Evolutionary conservation across 2,888 invertebrate species (phyloP).

Genomic region (Rhaphigaster nebulosa): DNA sequence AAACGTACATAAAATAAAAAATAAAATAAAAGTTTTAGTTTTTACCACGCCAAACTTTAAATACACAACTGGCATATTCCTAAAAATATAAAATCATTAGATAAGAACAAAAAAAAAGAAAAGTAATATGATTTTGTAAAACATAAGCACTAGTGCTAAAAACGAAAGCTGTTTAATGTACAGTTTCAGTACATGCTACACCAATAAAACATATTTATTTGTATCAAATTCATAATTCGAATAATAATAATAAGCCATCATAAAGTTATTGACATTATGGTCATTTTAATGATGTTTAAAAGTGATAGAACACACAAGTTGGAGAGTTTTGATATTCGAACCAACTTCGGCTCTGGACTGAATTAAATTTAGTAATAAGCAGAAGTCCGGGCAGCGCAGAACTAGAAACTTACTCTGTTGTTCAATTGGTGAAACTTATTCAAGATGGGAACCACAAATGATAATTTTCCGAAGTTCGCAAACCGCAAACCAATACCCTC

Average conservation of each 20-base stretch:
- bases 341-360: not conserved
- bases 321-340: constrained; percentile 1
- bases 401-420: constrained; percentile 26
- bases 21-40: too few species aligned
- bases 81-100: too few species aligned
- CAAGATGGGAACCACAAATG: constrained; percentile 17
- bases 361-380: constrained; percentile 17
- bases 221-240: too few species aligned
- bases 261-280: not conserved
- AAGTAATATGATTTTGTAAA: too few species aligned
- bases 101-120: too few species aligned
- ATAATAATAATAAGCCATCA: not conserved
- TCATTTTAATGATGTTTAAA: constrained; percentile 6
- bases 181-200: too few species aligned
- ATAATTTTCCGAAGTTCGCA: constrained; percentile 2
- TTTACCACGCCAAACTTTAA: too few species aligned
- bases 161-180: too few species aligned
- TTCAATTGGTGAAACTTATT: constrained; percentile 4
- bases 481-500: constrained; percentile 17
- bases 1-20: too few species aligned
- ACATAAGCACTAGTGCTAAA: too few species aligned
- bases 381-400: not conserved
- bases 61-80: too few species aligned
- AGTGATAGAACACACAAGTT: not conserved
- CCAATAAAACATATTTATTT: too few species aligned